Base-by-base conservation (phyloP, 1,140 invertebrate genomes). In the Cheumatopsyche charites region DNA sequence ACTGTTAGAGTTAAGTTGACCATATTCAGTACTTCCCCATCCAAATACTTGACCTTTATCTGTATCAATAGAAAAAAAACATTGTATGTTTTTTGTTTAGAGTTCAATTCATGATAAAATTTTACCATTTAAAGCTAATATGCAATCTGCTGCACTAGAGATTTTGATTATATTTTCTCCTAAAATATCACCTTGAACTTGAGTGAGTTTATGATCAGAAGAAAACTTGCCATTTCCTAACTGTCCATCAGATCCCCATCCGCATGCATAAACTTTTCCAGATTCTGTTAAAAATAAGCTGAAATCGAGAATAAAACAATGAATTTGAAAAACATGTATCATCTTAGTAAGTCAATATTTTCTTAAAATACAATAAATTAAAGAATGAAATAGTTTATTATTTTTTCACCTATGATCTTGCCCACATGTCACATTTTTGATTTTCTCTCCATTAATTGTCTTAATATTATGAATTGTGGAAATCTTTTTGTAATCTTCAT, bases 1-100 rank as follows among this genome's bases (percentile, higher is more conserved):
- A 21, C 77, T 77, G 6, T 76, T 63, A 78, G 81, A 81, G 12
- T 82, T 79, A 36, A 99, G 82, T 80, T 98, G 96, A 1, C 89
- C 89, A 79, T 98, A 98, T 83, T 99, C 97, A 0, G 92, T 92
- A 80, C 97, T 98, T 19, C 97, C 97, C 96, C 97, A 99, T 0
- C 96, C 96, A 86, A 98, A 98, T 1, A 98, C 86, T 78, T 97
- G 93, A 17, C 96, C 96, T 79, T 91, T 90, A 76, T 96, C 95
- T 93, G 80, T 63, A 86, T 77, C 13, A 66, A 72, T 21, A 72
- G 61, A 23, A 21, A 61, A 3, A 19, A 45, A 23, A 62, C 1
- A 45, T 66, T 4, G 29, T 36, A 36, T 36, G 9, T 4, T 36
- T 36, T 36, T 36, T 4, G 9, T 36, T 36, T 36, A 36, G 9